Evolutionary conservation across 2,888 invertebrate species (phyloP).

Genomic region (Blastobasis adustella): DNA sequence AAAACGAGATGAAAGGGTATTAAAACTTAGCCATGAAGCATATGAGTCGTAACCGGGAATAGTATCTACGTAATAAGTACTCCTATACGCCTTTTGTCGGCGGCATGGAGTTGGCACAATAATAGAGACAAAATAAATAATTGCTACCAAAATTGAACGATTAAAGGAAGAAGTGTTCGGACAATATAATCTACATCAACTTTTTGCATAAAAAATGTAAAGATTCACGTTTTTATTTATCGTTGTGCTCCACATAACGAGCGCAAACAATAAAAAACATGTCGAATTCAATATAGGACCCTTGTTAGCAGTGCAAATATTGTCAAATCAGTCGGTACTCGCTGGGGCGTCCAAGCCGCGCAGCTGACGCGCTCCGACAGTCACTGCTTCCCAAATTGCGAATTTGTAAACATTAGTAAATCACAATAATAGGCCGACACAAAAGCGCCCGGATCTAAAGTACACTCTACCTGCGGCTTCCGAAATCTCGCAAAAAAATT

Average conservation of each 20-base stretch:
- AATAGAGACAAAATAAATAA: no score
- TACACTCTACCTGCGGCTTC: conserved; percentile 69
- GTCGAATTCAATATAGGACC: not conserved
- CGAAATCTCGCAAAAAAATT: conserved; percentile 63
- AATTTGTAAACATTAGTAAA: conserved; percentile 67
- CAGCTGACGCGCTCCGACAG: conserved; percentile 66
- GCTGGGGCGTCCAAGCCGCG: conserved; percentile 40
- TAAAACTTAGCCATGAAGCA: not conserved
- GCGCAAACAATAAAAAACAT: not conserved
- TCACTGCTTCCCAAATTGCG: conserved; percentile 63
- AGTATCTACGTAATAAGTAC: no score
- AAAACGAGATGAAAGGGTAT: not conserved
- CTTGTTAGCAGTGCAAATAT: conserved; percentile 25
- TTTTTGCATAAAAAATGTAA: no score
- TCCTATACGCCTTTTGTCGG: no score
- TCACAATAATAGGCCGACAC: conserved; percentile 46
- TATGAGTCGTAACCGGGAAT: not conserved
- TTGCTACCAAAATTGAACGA: no score
- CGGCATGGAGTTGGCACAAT: no score
- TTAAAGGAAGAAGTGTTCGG: no score
- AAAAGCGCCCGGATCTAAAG: conserved; percentile 64
- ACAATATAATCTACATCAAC: no score
- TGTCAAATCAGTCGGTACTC: conserved; percentile 33
- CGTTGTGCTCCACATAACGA: no score
- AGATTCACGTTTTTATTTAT: no score